Evolutionary conservation across 1,140 invertebrate genomes (phyloP), one percentile per base, ranked within the genome.

Genomic region (Drosophila nikananu): DNA sequence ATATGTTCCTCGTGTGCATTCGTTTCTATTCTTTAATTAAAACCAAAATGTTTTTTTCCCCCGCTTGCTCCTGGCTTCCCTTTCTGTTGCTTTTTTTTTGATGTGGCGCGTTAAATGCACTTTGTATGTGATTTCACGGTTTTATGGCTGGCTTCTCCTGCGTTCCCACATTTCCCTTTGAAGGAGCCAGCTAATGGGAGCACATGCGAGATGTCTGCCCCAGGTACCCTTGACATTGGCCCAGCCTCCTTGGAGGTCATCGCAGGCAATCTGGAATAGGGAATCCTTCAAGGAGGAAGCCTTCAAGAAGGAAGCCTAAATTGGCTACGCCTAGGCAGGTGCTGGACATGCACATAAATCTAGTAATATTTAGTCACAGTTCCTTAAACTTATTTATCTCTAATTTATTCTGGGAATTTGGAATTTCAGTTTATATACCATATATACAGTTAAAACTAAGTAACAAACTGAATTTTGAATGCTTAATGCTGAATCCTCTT

Each of bases 91-190:
- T 59, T 19, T 60, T 15, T 44, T 73, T 49, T 66, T 70, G 58
- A 64, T 81, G 46, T 67, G 48, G 66, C 57, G 77, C 72, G 77
- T 83, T 74, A 89, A 87, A 87, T 87, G 80, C 83, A 89, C 82
- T 87, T 87, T 89, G 83, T 87, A 87, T 87, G 80, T 87, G 84
- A 87, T 87, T 87, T 87, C 84, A 89, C 68, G 83, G 77, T 81
- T 87, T 87, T 83, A 87, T 72, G 80, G 58, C 73, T 65, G 81
- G 58, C 63, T 73, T 51, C 52, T 32, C 19, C 21, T 35, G 65
- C 70, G 70, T 72, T 64, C 65, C 59, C 49, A 63, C 49, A 63
- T 51, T 58, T 27, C 44, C 63, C 41, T 48, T 23, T 52, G 51
- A n/a, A 42, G 32, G 19, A 35, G 54, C 44, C 30, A 80, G 49